Percentiles rank a stretch among this genome's conserved stretches.
phyloP scores from a whole-genome alignment of 2,113 vertebrate species.

The Lepus europaeus region DNA sequence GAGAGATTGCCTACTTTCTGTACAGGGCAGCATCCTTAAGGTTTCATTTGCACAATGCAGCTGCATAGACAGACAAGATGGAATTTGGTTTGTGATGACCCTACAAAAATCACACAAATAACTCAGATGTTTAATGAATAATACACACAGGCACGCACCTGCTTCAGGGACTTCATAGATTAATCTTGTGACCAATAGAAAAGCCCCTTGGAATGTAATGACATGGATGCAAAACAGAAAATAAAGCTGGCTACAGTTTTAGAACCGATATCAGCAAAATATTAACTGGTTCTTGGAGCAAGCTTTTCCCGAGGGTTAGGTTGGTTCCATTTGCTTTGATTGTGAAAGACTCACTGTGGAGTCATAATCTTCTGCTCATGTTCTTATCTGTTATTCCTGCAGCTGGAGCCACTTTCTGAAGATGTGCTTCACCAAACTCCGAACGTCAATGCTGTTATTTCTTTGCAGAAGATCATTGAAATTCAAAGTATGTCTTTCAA shows the following conservation, averaged over 20 bases:
- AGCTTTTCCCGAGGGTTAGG: constrained; percentile 81
- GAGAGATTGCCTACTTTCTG: constrained; percentile 64
- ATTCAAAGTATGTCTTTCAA: constrained; percentile 90
- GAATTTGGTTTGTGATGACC: constrained; percentile 87
- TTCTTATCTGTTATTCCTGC: constrained; percentile 85
- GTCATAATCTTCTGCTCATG: constrained; percentile 70
- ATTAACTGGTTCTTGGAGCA: constrained; percentile 79
- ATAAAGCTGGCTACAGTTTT: constrained; percentile 82
- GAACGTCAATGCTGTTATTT: constrained; percentile 88
- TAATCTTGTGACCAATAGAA: constrained; percentile 87
- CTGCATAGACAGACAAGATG: constrained; percentile 81
- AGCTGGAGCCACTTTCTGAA: constrained; percentile 90
- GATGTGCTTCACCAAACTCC: constrained; percentile 87
- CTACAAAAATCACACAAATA: constrained; percentile 88
- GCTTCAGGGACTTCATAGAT: constrained; percentile 87
- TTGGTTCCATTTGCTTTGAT: constrained; percentile 80
- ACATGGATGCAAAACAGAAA: constrained; percentile 85
- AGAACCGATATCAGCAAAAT: constrained; percentile 80
- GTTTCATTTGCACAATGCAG: constrained; percentile 85
- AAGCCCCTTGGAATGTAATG: constrained; percentile 90
- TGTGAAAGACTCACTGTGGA: constrained; percentile 80
- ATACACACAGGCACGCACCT: constrained; percentile 89
- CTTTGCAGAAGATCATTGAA: constrained; percentile 90
- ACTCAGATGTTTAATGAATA: constrained; percentile 88
- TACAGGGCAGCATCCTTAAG: constrained; percentile 76